phyloP scores from a whole-genome alignment of 2,888 invertebrate genomes.

The Melanargia galathea region DNA sequence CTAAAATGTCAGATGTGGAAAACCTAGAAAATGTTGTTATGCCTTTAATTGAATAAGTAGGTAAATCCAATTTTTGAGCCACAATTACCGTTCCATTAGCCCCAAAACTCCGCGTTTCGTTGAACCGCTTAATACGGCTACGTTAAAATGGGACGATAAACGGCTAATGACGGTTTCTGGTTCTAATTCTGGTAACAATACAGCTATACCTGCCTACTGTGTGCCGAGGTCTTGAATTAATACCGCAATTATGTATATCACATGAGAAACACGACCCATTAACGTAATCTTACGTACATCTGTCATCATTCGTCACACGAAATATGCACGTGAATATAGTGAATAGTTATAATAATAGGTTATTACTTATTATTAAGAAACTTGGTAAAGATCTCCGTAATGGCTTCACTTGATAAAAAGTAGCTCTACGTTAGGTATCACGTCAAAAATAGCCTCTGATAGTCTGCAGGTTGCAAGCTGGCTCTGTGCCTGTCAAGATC shows the following conservation, averaged over 20 bases:
- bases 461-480: too few species aligned
- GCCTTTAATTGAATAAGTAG: background rate
- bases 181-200: conserved; percentile 4
- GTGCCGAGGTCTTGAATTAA: background rate
- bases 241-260: background rate
- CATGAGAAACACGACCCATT: background rate
- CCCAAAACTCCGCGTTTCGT: conserved; percentile 22
- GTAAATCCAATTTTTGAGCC: conserved; percentile 15
- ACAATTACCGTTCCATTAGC: conserved; percentile 29
- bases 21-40: background rate
- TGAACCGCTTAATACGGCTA: conserved; percentile 22
- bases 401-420: too few species aligned
- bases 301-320: background rate
- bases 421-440: too few species aligned
- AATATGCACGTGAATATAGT: too few species aligned
- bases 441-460: too few species aligned
- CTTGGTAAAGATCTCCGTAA: too few species aligned
- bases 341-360: too few species aligned
- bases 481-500: too few species aligned
- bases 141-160: conserved; percentile 19
- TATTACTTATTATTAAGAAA: too few species aligned
- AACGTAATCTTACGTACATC: background rate
- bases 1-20: background rate
- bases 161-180: conserved; percentile 15
- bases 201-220: background rate